Base-by-base conservation (phyloP, 2,797 vertebrate genomes). In the Phrynocephalus guinanensis region DNA sequence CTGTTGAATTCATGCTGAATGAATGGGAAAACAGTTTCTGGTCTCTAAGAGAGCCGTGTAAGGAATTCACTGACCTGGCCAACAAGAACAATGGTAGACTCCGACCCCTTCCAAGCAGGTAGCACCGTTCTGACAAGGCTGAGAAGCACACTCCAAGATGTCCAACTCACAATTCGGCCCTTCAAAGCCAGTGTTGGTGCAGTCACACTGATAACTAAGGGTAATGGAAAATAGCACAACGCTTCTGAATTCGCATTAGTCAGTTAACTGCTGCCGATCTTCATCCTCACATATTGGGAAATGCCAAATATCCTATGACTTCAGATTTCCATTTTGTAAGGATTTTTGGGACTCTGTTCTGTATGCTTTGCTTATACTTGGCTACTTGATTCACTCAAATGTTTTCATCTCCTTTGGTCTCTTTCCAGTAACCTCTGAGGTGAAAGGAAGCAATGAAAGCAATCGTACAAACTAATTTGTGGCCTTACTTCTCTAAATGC, bases 61-160 rank as follows among this genome's bases (percentile, higher is more conserved):
- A 33, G 9, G n/a, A 11, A 60, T 70, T 16, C 79, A 87, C 95
- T 11, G 85, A 99, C 98, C 99, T 97, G 98, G 92, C 98, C 97
- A 99, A 94, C 98, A 99, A 86, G 95, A 93, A 89, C 99, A 99
- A 88, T 86, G 87, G 93, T 99, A 99, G 91, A 92, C 94, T 86
- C 97, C 98, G 86, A 96, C 91, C 24, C 97, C 97, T 67, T 99
- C 99, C 90, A 96, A 78, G 22, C 98, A 99, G 0, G 97, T 97
- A 75, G 97, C 98, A 73, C 97, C 95, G 86, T 99, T 97, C 79
- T 96, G 96, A 81, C 99, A 99, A 20, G 99, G 99, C 30, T 96
- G 91, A 0, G 99, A 99, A 0, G 95, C 96, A 92, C 99, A 99
- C 94, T 99, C 98, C 30, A 95, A 96, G 86, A 99, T 97, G 79